A percentile compares a stretch with the other conserved stretches of the same genome.
Evolutionary conservation across 2,888 invertebrate genomes (phyloP).

Genomic region (Augochlorella aurata): DNA sequence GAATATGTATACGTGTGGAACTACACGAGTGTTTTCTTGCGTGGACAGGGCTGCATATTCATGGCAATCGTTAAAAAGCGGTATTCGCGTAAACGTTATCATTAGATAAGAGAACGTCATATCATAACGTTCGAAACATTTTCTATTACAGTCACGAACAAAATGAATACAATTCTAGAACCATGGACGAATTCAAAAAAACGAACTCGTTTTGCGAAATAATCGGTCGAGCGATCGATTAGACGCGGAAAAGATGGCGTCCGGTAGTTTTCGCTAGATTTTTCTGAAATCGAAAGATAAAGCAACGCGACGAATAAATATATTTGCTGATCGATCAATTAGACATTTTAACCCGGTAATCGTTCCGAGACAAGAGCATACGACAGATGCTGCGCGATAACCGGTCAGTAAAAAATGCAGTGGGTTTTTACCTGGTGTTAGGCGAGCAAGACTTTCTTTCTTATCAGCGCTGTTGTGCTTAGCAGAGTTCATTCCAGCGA

Average conservation of each 20-base stretch:
- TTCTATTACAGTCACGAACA: background rate
- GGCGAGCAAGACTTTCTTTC: background rate
- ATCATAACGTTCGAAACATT: conserved; percentile 16
- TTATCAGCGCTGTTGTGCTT: background rate
- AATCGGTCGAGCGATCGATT: too few relatives aligned
- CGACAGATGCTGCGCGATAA: background rate
- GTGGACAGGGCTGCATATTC: conserved; percentile 4
- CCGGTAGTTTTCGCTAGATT: too few relatives aligned
- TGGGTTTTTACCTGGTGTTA: conserved; percentile 13
- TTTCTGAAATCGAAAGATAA: too few relatives aligned
- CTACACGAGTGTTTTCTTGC: background rate
- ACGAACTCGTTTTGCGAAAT: too few relatives aligned
- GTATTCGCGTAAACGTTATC: background rate
- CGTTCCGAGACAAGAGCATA: too few relatives aligned
- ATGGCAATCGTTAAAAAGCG: conserved; percentile 23
- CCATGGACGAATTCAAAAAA: too few relatives aligned
- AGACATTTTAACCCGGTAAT: too few relatives aligned
- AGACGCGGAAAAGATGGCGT: too few relatives aligned
- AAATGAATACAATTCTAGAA: background rate
- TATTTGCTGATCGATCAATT: too few relatives aligned
- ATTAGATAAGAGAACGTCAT: conserved; percentile 34
- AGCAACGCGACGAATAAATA: too few relatives aligned
- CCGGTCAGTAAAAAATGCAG: background rate
- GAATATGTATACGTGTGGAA: background rate
- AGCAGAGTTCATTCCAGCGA: conserved; percentile 7